A percentile compares a stretch with the other conserved stretches of the same genome.
phyloP scores from a whole-genome alignment of 2,797 vertebrate species.

The Uromys caudimaculatus region DNA sequence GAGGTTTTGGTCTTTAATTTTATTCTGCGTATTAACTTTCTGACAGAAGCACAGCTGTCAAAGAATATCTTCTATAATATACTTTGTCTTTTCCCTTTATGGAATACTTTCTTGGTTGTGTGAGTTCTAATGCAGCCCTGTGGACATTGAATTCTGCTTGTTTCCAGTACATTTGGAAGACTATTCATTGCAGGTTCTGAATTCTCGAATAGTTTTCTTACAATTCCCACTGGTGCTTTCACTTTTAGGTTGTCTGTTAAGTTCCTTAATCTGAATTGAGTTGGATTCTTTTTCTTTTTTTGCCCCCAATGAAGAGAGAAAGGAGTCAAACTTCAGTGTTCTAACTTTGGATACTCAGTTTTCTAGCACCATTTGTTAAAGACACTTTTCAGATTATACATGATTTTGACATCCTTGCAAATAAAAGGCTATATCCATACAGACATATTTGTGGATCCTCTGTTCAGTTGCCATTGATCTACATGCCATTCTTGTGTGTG shows the following conservation, averaged over 20 bases:
- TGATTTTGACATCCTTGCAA: neutral
- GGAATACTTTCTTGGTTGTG: neutral
- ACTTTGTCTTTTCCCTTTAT: neutral
- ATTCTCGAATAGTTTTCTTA: neutral
- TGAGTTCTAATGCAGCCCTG: too few relatives aligned
- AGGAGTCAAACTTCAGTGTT: neutral
- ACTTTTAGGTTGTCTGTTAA: neutral
- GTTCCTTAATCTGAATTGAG: neutral
- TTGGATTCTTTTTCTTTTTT: neutral
- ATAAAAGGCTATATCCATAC: neutral
- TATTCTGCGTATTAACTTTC: neutral
- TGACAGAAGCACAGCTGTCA: neutral
- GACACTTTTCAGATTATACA: neutral
- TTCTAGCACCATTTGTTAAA: neutral
- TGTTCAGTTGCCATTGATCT: neutral
- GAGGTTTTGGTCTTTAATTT: neutral
- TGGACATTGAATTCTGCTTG: neutral
- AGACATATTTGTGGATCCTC: neutral
- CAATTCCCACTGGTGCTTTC: neutral
- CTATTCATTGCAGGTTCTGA: neutral
- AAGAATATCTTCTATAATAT: neutral
- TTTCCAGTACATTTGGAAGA: neutral
- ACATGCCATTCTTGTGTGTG: neutral
- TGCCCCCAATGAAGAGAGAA: neutral
- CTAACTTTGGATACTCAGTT: neutral